phyloP scores from a whole-genome alignment of 2,888 invertebrate genomes.

The Geotrupes spiniger region DNA sequence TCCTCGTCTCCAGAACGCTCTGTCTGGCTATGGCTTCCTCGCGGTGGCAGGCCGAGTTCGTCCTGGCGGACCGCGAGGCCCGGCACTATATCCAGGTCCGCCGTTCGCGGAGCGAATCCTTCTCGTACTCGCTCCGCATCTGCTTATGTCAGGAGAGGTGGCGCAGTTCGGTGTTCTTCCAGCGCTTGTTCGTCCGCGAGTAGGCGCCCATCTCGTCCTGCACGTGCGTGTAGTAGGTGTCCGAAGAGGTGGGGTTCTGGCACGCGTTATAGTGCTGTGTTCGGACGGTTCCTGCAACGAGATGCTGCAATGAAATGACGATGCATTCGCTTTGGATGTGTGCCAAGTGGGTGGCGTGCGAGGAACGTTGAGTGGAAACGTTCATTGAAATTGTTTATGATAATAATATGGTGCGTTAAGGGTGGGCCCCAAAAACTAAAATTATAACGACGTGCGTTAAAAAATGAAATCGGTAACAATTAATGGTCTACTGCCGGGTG shows the following conservation, averaged over 20 bases:
- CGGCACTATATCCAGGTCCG: slow-evolving; percentile 44
- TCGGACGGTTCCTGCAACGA: slow-evolving; percentile 32
- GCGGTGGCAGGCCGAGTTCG: slow-evolving; percentile 35
- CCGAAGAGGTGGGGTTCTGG: slow-evolving; percentile 38
- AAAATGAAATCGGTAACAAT: too few species aligned
- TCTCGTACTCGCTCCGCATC: slow-evolving; percentile 26
- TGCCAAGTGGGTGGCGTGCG: too few species aligned
- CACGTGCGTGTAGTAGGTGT: slow-evolving; percentile 40
- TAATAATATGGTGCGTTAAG: too few species aligned
- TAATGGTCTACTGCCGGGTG: too few species aligned
- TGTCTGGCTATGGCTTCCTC: slow-evolving; percentile 26
- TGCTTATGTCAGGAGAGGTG: slow-evolving; percentile 40
- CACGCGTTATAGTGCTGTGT: slow-evolving; percentile 28
- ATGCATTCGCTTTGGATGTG: too few species aligned
- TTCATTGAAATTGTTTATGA: too few species aligned
- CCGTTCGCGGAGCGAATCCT: slow-evolving; percentile 33
- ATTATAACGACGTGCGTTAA: too few species aligned
- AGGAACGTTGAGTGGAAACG: too few species aligned
- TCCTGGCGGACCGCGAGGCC: slow-evolving; percentile 39
- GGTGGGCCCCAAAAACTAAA: too few species aligned
- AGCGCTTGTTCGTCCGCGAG: slow-evolving; percentile 30
- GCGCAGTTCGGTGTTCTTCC: slow-evolving; percentile 38
- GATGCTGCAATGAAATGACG: too few species aligned
- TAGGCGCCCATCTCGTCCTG: slow-evolving; percentile 35
- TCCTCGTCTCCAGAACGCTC: slow-evolving; percentile 28